phyloP scores from a whole-genome alignment of 2,113 vertebrate genomes.

The Balaenoptera acutorostrata region DNA sequence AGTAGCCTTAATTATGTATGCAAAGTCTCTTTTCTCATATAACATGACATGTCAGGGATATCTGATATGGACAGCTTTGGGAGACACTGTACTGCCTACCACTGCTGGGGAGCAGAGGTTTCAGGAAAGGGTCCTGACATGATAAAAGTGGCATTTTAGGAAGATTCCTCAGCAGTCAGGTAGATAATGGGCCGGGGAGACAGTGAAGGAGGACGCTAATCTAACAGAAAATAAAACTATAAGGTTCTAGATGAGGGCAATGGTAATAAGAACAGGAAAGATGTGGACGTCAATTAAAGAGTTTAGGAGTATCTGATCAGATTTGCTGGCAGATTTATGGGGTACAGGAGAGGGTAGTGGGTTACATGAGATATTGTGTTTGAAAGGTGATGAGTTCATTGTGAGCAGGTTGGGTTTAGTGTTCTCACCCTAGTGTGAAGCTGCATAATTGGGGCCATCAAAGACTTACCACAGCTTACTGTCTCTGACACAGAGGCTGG shows the following conservation, averaged over 20 bases:
- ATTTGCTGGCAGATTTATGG: neutral
- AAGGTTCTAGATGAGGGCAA: neutral
- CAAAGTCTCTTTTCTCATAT: neutral
- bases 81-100: neutral
- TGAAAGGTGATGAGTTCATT: neutral
- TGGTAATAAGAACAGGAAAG: neutral
- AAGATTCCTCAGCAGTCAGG: neutral
- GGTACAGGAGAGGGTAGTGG: accelerated
- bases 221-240: neutral
- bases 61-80: neutral
- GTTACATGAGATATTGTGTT: neutral
- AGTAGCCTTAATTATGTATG: neutral
- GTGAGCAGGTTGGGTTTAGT: neutral
- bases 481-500: neutral
- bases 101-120: neutral
- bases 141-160: neutral
- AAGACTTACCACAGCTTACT: neutral
- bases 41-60: neutral
- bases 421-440: neutral
- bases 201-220: neutral
- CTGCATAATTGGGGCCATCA: neutral
- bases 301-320: neutral
- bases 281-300: neutral
- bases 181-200: neutral
- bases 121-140: neutral